Percentiles rank a stretch among this genome's conserved stretches.
Evolutionary conservation across 2,797 vertebrate species (phyloP).

Genomic region (Microctenopoma stevenorrisi): DNA sequence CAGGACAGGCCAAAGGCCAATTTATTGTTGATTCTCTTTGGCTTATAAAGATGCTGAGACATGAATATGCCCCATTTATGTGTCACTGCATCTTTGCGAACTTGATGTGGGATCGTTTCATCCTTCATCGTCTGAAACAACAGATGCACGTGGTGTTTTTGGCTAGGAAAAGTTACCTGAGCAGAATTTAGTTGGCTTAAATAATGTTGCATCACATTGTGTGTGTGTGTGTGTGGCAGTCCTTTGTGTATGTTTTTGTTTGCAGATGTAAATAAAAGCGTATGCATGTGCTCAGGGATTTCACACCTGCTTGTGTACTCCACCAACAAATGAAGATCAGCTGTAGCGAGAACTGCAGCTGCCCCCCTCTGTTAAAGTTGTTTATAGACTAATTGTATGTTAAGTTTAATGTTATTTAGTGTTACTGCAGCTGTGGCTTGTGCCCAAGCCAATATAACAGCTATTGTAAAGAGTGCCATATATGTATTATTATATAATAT

Average conservation of each 20-base stretch:
- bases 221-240: constrained; percentile 11
- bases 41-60: too few relatives aligned
- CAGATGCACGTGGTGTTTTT: not conserved
- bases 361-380: constrained; percentile 45
- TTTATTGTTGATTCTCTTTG: too few relatives aligned
- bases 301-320: not conserved
- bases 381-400: constrained; percentile 53
- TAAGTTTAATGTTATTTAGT: constrained; percentile 52
- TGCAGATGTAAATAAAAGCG: constrained; percentile 11
- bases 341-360: constrained; percentile 43
- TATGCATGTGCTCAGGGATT: not conserved
- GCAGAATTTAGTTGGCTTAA: constrained; percentile 2
- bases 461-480: too few relatives aligned
- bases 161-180: not conserved
- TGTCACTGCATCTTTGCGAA: not conserved
- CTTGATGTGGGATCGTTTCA: not conserved
- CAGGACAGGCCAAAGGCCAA: constrained; percentile 1
- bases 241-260: constrained; percentile 27
- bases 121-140: constrained; percentile 1
- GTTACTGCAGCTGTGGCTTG: constrained; percentile 25
- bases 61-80: not conserved
- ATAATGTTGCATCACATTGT: constrained; percentile 26
- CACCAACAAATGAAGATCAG: not conserved
- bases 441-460: not conserved
- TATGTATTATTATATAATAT: too few relatives aligned